Conservation (phyloP, 2,797 vertebrate species). For the Petrocephalus sullivani region DNA sequence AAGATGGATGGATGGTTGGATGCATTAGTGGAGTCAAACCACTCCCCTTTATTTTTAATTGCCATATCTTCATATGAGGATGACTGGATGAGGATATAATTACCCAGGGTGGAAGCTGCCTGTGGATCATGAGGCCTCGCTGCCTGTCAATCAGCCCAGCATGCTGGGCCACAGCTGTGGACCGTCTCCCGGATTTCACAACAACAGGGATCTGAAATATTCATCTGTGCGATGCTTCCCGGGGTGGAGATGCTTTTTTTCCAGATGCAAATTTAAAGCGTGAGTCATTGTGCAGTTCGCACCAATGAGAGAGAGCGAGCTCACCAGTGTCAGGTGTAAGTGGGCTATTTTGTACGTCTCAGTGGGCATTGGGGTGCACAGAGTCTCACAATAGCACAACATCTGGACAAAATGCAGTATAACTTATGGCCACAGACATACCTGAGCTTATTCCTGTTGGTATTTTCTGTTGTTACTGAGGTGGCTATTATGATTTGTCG, state of each 20-base stretch:
- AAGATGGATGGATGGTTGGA: not conserved
- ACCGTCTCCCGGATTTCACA: not conserved
- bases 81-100: not conserved
- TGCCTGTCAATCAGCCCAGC: not conserved
- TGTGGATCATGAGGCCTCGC: not conserved
- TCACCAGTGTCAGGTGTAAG: not conserved
- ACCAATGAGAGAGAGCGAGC: not conserved
- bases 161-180: not conserved
- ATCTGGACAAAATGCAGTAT: not conserved
- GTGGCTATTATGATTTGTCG: not conserved
- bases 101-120: not conserved
- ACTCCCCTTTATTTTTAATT: not conserved
- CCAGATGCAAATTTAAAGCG: not conserved
- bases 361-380: not conserved
- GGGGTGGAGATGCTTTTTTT: not conserved
- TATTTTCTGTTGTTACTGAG: not conserved
- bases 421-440: not conserved
- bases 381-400: not conserved
- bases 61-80: not conserved
- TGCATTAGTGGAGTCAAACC: not conserved
- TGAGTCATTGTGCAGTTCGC: constrained; percentile 2
- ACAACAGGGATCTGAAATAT: constrained; percentile 4
- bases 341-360: not conserved
- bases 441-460: not conserved
- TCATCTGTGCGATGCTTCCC: not conserved